phyloP scores from a whole-genome alignment of 2,113 vertebrate species.

The Rhinolophus sinicus region DNA sequence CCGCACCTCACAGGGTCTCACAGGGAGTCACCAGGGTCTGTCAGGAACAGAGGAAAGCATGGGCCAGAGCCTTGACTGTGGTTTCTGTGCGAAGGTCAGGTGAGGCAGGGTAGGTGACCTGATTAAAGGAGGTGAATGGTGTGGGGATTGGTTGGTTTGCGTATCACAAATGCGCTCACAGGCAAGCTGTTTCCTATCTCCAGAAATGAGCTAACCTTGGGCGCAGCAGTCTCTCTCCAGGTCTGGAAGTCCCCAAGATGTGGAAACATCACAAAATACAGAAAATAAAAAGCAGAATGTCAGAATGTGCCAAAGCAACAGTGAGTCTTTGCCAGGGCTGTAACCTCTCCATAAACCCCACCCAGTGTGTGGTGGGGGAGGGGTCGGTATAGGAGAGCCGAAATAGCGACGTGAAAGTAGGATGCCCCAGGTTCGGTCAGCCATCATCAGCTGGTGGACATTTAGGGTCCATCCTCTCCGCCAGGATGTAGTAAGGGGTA shows the following conservation, averaged over 20 bases:
- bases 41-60: not conserved
- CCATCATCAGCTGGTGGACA: too few species aligned
- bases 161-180: not conserved
- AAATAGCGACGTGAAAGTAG: not conserved
- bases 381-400: not conserved
- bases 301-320: not conserved
- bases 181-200: not conserved
- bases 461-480: not conserved
- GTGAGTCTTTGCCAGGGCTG: not conserved
- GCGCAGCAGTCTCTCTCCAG: not conserved
- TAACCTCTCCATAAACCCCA: not conserved
- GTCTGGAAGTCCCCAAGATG: not conserved
- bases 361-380: too few species aligned
- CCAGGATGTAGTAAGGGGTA: accelerated
- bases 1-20: accelerated
- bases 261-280: not conserved
- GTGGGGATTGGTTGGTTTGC: not conserved
- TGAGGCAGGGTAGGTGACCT: not conserved
- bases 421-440: not conserved
- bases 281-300: not conserved
- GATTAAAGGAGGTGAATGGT: not conserved
- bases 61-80: too few species aligned
- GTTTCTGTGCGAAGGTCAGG: not conserved
- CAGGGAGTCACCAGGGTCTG: accelerated
- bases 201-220: not conserved